These are phyloP conservation scores for Nematolebias whitei DNA, from an alignment of 2,113 vertebrate genomes.

Conservation along the genomic window DNA sequence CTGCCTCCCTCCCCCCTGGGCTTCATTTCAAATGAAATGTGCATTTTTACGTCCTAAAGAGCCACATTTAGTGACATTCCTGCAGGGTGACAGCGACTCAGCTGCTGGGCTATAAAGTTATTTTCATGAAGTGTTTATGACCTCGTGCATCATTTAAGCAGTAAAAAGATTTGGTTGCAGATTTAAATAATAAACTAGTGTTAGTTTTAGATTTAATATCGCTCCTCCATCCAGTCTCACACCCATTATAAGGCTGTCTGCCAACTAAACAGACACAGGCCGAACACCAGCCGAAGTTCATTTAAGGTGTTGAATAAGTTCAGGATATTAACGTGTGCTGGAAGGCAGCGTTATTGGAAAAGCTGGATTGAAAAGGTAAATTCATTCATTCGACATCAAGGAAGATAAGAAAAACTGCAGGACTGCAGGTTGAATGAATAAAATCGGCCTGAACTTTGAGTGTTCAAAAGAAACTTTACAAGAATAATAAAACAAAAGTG, in stretches of 20 bases:
- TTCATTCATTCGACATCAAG: slow-evolving; percentile 16
- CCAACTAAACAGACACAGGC: slow-evolving; percentile 44
- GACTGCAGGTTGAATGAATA: background rate
- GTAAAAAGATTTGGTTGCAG: slow-evolving; percentile 11
- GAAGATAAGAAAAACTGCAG: slow-evolving; percentile 6
- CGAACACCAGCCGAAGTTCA: slow-evolving; percentile 27
- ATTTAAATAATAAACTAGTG: slow-evolving; percentile 4
- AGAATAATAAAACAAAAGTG: no score
- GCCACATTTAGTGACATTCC: background rate
- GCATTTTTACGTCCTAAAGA: background rate
- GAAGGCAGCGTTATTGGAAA: slow-evolving; percentile 29
- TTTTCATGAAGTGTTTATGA: background rate
- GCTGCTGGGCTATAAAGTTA: background rate
- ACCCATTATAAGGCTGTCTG: slow-evolving; percentile 15
- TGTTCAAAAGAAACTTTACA: no score
- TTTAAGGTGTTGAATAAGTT: slow-evolving; percentile 31
- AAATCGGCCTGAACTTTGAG: no score
- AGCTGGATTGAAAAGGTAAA: slow-evolving; percentile 40
- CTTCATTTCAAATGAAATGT: background rate
- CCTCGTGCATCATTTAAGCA: background rate
- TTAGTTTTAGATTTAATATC: slow-evolving; percentile 31
- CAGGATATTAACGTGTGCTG: slow-evolving; percentile 51
- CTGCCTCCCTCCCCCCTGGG: no score
- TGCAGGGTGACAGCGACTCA: background rate
- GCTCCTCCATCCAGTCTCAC: slow-evolving; percentile 23